These are phyloP conservation scores for Pseudococcus longispinus DNA, from an alignment of 2,888 invertebrate genomes.

Conservation along the genomic window DNA sequence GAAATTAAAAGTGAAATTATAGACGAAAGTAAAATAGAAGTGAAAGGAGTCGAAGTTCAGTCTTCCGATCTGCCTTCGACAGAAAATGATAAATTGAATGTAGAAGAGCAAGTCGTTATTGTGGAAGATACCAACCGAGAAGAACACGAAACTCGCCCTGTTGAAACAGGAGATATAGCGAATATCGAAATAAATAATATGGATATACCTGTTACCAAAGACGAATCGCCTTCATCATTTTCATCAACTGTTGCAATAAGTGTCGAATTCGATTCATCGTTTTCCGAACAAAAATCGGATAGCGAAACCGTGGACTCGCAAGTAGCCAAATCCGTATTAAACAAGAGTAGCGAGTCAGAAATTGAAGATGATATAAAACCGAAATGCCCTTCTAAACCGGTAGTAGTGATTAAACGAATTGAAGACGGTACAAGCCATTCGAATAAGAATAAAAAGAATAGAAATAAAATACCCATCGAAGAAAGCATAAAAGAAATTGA, in stretches of 20 bases:
- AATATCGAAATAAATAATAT: background rate
- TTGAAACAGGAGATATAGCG: background rate
- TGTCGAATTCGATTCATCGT: slow-evolving; percentile 37
- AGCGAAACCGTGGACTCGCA: background rate
- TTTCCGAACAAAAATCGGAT: slow-evolving; percentile 34
- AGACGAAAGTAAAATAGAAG: background rate
- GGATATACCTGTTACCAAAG: background rate
- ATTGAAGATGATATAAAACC: background rate
- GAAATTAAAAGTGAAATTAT: background rate
- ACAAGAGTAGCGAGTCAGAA: background rate
- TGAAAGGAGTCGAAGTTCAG: background rate
- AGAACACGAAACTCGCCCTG: background rate
- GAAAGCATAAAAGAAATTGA: background rate
- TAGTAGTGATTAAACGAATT: slow-evolving; percentile 18
- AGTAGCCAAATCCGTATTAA: background rate
- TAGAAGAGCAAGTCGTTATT: background rate
- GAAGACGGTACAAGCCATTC: background rate
- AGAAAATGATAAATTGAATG: background rate
- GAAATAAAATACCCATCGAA: background rate
- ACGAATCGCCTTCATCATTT: slow-evolving; percentile 28
- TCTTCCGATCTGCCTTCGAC: background rate
- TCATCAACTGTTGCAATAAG: slow-evolving; percentile 32
- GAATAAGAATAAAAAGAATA: background rate
- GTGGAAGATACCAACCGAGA: background rate
- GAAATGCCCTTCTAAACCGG: background rate